Percentiles rank a stretch among this genome's conserved stretches.
phyloP scores from a whole-genome alignment of 2,888 invertebrate species.

The Cephus pulcher region DNA sequence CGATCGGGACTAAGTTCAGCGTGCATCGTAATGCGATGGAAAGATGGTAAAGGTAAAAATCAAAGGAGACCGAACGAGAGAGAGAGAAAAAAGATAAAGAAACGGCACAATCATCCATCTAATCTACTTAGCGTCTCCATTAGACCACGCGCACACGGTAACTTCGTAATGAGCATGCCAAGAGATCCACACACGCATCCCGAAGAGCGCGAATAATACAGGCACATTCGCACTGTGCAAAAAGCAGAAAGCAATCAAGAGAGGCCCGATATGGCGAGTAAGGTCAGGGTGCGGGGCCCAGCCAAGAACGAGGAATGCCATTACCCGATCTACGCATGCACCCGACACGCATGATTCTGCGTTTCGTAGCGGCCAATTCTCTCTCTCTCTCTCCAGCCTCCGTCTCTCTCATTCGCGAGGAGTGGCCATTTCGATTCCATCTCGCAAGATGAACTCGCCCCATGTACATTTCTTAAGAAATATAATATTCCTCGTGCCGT shows the following conservation, averaged over 20 bases:
- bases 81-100: not conserved
- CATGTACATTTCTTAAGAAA: not conserved
- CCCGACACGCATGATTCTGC: conserved; percentile 36
- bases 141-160: conserved; percentile 36
- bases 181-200: conserved; percentile 2
- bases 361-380: conserved; percentile 24
- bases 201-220: conserved; percentile 28
- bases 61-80: not conserved
- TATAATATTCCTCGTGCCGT: not conserved
- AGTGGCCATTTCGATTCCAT: not conserved
- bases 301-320: conserved; percentile 58
- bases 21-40: not conserved
- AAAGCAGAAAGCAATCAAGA: conserved; percentile 59
- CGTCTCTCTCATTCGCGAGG: not conserved
- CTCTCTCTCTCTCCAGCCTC: not conserved
- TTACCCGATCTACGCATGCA: conserved; percentile 40
- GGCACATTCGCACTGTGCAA: conserved; percentile 42
- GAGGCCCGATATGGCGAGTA: conserved; percentile 57
- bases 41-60: not conserved
- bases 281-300: conserved; percentile 58
- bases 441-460: not conserved
- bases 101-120: conserved; percentile 27
- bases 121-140: conserved; percentile 49
- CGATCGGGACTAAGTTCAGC: not conserved
- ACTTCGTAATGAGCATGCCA: conserved; percentile 30